Base-by-base conservation (phyloP, 37 sponge, comb jelly and placozoan genomes). In the Lycopodina hypogea region DNA sequence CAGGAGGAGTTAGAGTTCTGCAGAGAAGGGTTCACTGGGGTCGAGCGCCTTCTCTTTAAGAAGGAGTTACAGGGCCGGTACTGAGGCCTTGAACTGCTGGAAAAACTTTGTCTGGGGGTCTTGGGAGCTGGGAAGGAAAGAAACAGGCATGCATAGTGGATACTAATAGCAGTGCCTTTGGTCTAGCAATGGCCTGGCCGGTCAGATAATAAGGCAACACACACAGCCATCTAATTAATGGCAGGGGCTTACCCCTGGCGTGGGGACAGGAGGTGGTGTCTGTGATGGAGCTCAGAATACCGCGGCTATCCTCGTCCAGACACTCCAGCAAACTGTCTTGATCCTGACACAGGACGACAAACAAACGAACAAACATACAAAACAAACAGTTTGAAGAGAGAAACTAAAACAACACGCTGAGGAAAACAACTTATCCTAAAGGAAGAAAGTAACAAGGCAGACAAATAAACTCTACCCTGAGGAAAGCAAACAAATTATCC, bases 231-330 rank as follows among this genome's bases (percentile, higher is more conserved):
- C n/a, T n/a, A n/a, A n/a, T n/a, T n/a, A n/a, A n/a, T n/a, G n/a
- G n/a, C n/a, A n/a, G n/a, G n/a, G n/a, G n/a, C n/a, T n/a, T n/a
- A n/a, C n/a, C n/a, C n/a, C n/a, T n/a, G n/a, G n/a, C n/a, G n/a
- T n/a, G n/a, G n/a, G n/a, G n/a, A n/a, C n/a, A 74, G 23, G 81
- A 80, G 23, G 87, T 61, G 65, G 77, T 87, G 71, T 87, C 72
- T 23, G 51, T 70, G 37, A 93, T 85, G 40, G 86, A 68, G 56
- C 71, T 75, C 30, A 93, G 80, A 26, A 93, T 69, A 19, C 70
- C 73, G 50, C 89, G 90, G 51, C 93, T 93, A 78, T 89, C 81
- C 42, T 89, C 90, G 71, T 93, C 93, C 28, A 78, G 42, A 4
- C 30, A 70, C 30, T 26, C 59, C 51, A 84, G 63, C 42, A 73